phyloP scores from a whole-genome alignment of 2,888 invertebrate genomes.

The Tortricodes alternella region DNA sequence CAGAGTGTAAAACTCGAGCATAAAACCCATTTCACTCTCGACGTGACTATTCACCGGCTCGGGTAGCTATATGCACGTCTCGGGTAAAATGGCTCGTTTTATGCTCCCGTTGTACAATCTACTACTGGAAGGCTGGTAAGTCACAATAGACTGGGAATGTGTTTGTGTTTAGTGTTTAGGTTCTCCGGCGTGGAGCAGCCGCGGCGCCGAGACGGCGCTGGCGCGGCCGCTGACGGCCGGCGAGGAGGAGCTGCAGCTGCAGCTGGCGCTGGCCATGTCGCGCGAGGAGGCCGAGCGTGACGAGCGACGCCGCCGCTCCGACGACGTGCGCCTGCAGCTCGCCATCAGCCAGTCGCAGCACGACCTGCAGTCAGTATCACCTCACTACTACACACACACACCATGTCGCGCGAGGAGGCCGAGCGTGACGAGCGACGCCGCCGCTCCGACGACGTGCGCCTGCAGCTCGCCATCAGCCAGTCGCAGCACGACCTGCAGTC shows the following conservation, averaged over 20 bases:
- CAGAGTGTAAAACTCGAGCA: no score
- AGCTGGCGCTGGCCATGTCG: slow-evolving; percentile 98
- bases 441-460: slow-evolving; percentile 96
- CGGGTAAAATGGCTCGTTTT: no score
- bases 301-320: slow-evolving; percentile 95
- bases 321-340: slow-evolving; percentile 97
- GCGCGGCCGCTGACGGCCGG: slow-evolving; percentile 98
- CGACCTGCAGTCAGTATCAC: slow-evolving; percentile 89
- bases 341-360: slow-evolving; percentile 97
- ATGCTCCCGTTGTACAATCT: no score
- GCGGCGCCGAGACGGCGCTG: slow-evolving; percentile 89
- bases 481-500: slow-evolving; percentile 96
- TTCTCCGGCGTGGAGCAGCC: slow-evolving; percentile 43
- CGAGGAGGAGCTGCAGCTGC: slow-evolving; percentile 98
- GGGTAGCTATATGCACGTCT: no score
- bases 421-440: slow-evolving; percentile 97
- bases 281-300: slow-evolving; percentile 99
- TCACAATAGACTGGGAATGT: no score
- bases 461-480: slow-evolving; percentile 97
- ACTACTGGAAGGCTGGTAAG: no score
- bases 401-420: slow-evolving; percentile 99
- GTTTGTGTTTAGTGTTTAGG: no score
- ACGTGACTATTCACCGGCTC: no score
- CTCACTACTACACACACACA: not conserved
- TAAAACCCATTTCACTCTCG: no score